phyloP scores from a whole-genome alignment of 1,140 invertebrate species.

The Sarcophaga bullata region DNA sequence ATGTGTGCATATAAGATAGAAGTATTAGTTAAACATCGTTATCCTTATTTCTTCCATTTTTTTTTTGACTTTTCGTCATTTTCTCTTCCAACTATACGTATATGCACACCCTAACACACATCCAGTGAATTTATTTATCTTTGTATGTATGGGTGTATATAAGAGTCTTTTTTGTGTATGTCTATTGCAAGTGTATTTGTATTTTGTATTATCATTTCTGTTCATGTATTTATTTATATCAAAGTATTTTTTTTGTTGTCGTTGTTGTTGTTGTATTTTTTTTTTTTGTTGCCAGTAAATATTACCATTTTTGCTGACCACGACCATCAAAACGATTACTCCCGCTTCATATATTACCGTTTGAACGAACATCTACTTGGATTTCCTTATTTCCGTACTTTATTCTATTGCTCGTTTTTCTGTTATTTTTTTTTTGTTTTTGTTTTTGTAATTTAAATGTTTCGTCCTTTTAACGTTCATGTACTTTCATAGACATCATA shows the following conservation, averaged over 20 bases:
- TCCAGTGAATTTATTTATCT: not conserved
- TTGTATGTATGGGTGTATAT: not conserved
- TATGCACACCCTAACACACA: not conserved
- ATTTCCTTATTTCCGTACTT: not conserved
- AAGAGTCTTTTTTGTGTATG: too few relatives aligned
- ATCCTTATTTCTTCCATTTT: not conserved
- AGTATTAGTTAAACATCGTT: slow-evolving; percentile 22
- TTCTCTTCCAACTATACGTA: not conserved
- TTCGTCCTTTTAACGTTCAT: slow-evolving; percentile 12
- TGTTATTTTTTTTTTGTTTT: not conserved
- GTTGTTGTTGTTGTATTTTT: not conserved
- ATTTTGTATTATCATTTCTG: not conserved
- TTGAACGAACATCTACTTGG: not conserved
- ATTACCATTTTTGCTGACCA: slow-evolving; percentile 21
- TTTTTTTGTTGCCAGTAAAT: not conserved
- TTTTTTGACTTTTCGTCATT: slow-evolving; percentile 1
- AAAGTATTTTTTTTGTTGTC: not conserved
- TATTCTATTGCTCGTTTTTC: not conserved
- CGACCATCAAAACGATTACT: slow-evolving; percentile 26
- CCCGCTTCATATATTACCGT: slow-evolving; percentile 12
- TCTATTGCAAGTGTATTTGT: not conserved
- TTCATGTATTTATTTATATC: too few relatives aligned
- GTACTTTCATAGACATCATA: slow-evolving; percentile 10
- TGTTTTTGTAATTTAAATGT: slow-evolving; percentile 12
- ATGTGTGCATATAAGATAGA: too few relatives aligned